phyloP scores from a whole-genome alignment of 1,140 invertebrate genomes.

The Drosophila seguyi region DNA sequence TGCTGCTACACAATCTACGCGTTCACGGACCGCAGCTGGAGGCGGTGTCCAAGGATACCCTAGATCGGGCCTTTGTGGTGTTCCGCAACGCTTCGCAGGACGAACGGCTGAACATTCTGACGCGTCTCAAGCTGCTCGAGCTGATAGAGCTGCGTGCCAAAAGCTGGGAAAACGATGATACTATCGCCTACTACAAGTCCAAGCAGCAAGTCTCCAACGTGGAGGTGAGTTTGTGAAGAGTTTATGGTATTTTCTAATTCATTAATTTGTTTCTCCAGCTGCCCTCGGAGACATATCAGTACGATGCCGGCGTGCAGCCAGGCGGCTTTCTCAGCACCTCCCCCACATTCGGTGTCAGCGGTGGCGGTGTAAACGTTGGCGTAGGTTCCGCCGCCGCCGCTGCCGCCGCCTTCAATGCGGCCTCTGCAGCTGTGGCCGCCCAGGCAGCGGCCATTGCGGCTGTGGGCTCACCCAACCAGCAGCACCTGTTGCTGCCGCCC shows the following conservation, averaged over 20 bases:
- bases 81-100: constrained; percentile 95
- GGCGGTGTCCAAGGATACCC: constrained; percentile 90
- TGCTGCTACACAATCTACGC: constrained; percentile 88
- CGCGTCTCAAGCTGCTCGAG: constrained; percentile 93
- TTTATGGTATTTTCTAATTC: background rate
- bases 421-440: constrained; percentile 70
- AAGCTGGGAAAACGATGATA: constrained; percentile 93
- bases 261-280: constrained; percentile 36
- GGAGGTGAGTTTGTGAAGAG: constrained; percentile 86
- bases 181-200: constrained; percentile 93
- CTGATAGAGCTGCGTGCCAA: constrained; percentile 94
- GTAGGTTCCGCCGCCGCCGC: constrained; percentile 47
- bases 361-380: constrained; percentile 46
- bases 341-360: constrained; percentile 81
- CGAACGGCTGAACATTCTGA: constrained; percentile 91
- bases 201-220: constrained; percentile 89
- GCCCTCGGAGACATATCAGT: constrained; percentile 71
- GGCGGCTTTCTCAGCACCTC: constrained; percentile 84
- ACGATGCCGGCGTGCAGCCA: constrained; percentile 69
- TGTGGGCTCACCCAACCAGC: constrained; percentile 79
- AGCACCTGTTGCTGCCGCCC: constrained; percentile 87
- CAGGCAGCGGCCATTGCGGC: constrained; percentile 80
- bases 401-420: constrained; percentile 74
- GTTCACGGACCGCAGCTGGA: constrained; percentile 91
- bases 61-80: constrained; percentile 90